Conservation (phyloP, 1,140 invertebrate genomes). For the Solen grandis region DNA sequence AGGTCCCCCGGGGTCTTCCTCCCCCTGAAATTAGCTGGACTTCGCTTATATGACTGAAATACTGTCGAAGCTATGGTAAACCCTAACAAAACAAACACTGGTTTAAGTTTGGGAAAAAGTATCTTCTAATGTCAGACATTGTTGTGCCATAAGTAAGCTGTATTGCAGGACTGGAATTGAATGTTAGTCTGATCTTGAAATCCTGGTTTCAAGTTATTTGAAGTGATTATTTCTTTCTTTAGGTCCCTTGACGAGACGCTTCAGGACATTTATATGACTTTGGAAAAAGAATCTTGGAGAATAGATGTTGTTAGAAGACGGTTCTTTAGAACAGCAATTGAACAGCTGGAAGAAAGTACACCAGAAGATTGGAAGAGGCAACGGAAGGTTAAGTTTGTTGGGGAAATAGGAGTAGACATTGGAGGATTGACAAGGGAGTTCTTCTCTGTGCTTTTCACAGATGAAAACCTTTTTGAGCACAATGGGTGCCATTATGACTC, state of each 20-base stretch:
- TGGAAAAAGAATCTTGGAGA: slow-evolving; percentile 25
- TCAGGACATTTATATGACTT: slow-evolving; percentile 11
- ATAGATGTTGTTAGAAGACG: slow-evolving; percentile 35
- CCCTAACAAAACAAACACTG: too few species aligned
- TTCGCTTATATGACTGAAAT: too few species aligned
- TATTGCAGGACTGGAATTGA: too few species aligned
- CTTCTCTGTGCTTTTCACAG: slow-evolving; percentile 23
- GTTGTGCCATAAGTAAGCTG: too few species aligned
- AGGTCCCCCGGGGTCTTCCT: too few species aligned
- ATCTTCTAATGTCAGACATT: too few species aligned
- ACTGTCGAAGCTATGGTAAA: too few species aligned
- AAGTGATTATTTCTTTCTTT: too few species aligned
- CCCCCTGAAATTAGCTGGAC: too few species aligned
- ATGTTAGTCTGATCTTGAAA: too few species aligned
- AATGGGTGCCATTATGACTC: slow-evolving; percentile 9
- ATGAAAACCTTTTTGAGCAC: slow-evolving; percentile 29
- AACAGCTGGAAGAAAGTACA: slow-evolving; percentile 17
- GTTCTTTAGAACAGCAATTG: slow-evolving; percentile 24
- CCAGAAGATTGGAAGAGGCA: slow-evolving; percentile 23
- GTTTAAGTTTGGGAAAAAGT: too few species aligned
- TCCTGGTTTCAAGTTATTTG: too few species aligned
- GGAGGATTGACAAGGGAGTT: slow-evolving; percentile 31
- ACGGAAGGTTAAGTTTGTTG: slow-evolving; percentile 21
- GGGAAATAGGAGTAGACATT: slow-evolving; percentile 26
- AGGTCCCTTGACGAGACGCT: slow-evolving; percentile 21